Percentiles rank a stretch among this genome's conserved stretches.
phyloP scores from a whole-genome alignment of 92 coral and sea anemone genomes.

The Virgularia gustaviana region DNA sequence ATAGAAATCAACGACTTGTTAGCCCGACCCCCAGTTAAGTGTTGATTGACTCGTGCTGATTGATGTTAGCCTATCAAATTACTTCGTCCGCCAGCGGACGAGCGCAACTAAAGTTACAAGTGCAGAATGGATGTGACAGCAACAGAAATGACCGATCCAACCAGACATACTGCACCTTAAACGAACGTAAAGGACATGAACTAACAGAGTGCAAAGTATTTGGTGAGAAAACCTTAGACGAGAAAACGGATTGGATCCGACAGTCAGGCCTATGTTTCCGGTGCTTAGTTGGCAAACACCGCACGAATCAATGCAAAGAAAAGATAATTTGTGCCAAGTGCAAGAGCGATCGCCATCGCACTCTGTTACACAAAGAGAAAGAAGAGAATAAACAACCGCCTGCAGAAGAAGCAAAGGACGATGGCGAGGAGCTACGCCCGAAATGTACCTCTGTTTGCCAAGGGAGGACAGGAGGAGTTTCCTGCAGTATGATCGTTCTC shows the following conservation, averaged over 20 bases:
- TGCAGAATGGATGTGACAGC: conserved; percentile 38
- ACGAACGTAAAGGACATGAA: conserved; percentile 16
- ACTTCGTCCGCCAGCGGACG: too few relatives aligned
- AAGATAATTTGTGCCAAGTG: conserved; percentile 17
- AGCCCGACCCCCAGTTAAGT: too few relatives aligned
- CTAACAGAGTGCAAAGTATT: neutral
- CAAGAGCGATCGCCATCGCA: conserved; percentile 33
- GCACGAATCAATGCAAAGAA: conserved; percentile 1
- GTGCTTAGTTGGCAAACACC: conserved; percentile 12
- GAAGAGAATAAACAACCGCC: neutral
- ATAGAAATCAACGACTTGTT: too few relatives aligned
- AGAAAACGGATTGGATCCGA: conserved; percentile 7
- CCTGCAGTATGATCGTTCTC: conserved; percentile 50
- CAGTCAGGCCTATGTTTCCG: conserved; percentile 13
- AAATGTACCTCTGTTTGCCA: conserved; percentile 35
- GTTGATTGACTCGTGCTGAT: too few relatives aligned
- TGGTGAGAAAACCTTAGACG: neutral
- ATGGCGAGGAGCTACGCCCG: conserved; percentile 1
- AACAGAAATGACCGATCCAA: conserved; percentile 41
- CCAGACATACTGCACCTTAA: neutral
- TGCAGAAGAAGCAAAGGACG: neutral
- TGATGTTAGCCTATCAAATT: too few relatives aligned
- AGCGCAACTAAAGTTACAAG: conserved; percentile 38
- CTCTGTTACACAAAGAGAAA: conserved; percentile 39
- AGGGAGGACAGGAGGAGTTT: conserved; percentile 40